Evolutionary conservation across 2,888 invertebrate genomes (phyloP).

Genomic region (Papilio elwesi): DNA sequence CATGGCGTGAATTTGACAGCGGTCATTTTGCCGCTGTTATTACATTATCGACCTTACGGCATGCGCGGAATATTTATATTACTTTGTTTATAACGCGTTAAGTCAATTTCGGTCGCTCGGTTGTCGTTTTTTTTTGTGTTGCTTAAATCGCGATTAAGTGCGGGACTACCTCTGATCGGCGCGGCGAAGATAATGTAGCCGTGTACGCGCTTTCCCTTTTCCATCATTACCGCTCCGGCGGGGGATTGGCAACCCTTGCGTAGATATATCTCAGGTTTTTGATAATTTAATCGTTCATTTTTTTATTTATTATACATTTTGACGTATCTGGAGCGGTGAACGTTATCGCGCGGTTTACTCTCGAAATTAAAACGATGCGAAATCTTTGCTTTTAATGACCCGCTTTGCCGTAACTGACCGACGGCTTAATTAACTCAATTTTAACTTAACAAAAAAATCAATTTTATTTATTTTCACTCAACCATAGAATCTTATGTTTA

Average conservation of each 20-base stretch:
- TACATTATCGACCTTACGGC: conserved; percentile 46
- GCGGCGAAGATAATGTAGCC: conserved; percentile 68
- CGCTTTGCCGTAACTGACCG: conserved; percentile 16
- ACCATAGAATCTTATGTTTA: too few species aligned
- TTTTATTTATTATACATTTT: conserved; percentile 29
- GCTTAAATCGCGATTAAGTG: conserved; percentile 71
- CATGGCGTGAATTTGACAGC: conserved; percentile 59
- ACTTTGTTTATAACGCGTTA: conserved; percentile 44
- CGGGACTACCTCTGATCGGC: conserved; percentile 65
- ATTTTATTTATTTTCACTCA: neutral
- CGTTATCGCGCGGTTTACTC: conserved; percentile 28
- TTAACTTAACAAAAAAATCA: neutral
- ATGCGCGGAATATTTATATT: conserved; percentile 32
- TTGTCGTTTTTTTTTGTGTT: conserved; percentile 53
- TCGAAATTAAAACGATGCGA: conserved; percentile 32
- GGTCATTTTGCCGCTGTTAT: conserved; percentile 51
- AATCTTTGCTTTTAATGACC: conserved; percentile 29
- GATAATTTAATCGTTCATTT: conserved; percentile 40
- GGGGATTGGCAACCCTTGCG: conserved; percentile 53
- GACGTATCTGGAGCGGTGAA: conserved; percentile 40
- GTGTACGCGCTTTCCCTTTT: conserved; percentile 73
- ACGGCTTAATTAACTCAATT: conserved; percentile 29
- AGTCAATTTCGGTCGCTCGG: conserved; percentile 45
- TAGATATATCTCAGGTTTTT: conserved; percentile 26
- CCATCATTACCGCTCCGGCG: conserved; percentile 64